Evolutionary conservation across 1,140 invertebrate species (phyloP), one percentile per base, ranked within the genome.

Genomic region (Drosophila arizonae): DNA sequence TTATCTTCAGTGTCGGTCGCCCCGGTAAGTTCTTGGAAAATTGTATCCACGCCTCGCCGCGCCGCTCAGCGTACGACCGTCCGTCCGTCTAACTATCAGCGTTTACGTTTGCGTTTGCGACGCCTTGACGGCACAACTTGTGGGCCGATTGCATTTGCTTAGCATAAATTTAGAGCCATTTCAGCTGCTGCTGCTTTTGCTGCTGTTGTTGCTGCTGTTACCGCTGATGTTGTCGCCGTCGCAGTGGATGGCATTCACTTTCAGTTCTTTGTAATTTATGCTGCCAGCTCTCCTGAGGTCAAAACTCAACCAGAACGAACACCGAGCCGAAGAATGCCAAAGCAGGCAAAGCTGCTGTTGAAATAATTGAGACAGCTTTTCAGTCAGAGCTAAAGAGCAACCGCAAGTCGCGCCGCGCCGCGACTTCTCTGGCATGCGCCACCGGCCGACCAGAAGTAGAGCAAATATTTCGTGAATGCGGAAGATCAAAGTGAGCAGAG

Each of bases 191-290:
- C 24, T 50, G 28, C n/a, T 24, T 50, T 10, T 50, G n/a, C 24
- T 28, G 45, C 60, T 28, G 58, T 30, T 46, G 48, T 15, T 50
- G 28, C 21, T 28, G 58, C 30, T 46, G 48, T 15, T 57, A 17
- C n/a, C 10, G 61, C 5, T 36, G 61, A n/a, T 50, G 15, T 39
- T 39, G 36, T 39, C 36, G 11, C 43, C n/a, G 56, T n/a, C 11
- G 9, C 26, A n/a, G 60, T 48, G 24, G 60, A 15, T 72, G 66
- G 62, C 84, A 74, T 75, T 87, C 67, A 77, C 73, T 82, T 87
- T 75, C 62, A 50, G 72, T 75, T 57, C 51, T 51, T 52, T 24
- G 73, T 88, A 80, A 87, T 87, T 80, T 88, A 87, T 87, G 79
- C 73, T 48, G 55, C 75, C n/a, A 54, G 67, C 62, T 64, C 26